Evolutionary conservation across 2,797 vertebrate species (phyloP), one percentile per base, ranked within the genome.

Genomic region (Phylloscopus collybita): DNA sequence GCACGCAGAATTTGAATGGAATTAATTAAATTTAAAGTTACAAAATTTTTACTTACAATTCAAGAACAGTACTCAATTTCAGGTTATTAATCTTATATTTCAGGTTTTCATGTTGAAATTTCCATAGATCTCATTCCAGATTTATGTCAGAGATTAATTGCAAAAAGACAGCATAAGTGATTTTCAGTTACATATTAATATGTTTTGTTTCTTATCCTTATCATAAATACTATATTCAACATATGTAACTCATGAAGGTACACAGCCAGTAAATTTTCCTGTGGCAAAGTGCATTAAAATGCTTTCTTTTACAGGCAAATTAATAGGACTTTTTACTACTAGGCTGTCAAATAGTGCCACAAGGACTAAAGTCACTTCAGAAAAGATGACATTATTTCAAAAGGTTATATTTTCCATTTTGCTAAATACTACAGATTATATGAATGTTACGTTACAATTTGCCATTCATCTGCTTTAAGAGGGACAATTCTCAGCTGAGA

Each of bases 211-310:
- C 81, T 94, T 93, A 96, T 92, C 61, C 56, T 94, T 87, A 90
- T 96, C 59, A 49, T 96, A 98, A 97, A 97, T 96, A 96, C 80
- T 96, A 67, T 90, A 89, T 76, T 96, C 72, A 92, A 94, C 89
- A 96, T 95, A 97, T 94, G 95, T 90, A 95, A 96, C 88, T 96
- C 91, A 92, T 94, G 84, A 95, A 96, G 87, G 88, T 88, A 94
- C 69, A 86, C 54, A 97, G 94, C 70, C 90, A 94, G 88, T 96
- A 96, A 97, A 97, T 97, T 93, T 97, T 93, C 78, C 73, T 92
- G 69, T 88, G 91, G 93, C 64, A 93, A 97, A 96, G 70, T 80
- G 45, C 61, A 94, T 94, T 95, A 87, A 93, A 93, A 87, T 29
- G 95, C 61, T 90, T 93, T 94, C 45, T 94, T 95, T 93, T 89